Evolutionary conservation across 2,113 vertebrate species (phyloP).

Genomic region (Mohoua ochrocephala): DNA sequence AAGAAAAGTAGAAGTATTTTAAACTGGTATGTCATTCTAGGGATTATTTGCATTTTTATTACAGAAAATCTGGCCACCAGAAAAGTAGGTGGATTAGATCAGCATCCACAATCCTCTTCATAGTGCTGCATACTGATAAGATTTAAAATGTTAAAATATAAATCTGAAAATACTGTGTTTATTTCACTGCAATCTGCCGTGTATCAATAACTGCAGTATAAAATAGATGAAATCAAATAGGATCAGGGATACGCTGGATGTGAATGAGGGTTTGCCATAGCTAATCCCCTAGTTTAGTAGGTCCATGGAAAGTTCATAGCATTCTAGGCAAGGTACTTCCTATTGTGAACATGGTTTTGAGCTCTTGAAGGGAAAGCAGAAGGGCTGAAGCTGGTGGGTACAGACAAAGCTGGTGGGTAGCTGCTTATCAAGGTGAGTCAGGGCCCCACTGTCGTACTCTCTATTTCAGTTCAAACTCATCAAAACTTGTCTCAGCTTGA

Average conservation of each 20-base stretch:
- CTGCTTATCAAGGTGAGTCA: not conserved
- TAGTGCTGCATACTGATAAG: not conserved
- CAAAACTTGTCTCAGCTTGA: not conserved
- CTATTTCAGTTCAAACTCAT: not conserved
- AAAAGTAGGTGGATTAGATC: slow-evolving; percentile 25
- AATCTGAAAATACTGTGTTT: slow-evolving; percentile 12
- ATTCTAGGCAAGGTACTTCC: not conserved
- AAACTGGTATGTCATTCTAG: not conserved
- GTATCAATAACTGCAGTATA: not conserved
- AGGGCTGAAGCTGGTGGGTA: not conserved
- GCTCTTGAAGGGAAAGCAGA: not conserved
- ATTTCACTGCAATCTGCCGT: not conserved
- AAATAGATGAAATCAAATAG: not conserved
- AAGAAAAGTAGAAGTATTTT: not conserved
- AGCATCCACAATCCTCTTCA: not conserved
- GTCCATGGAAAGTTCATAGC: not conserved
- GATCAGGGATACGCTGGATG: not conserved
- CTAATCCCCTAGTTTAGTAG: not conserved
- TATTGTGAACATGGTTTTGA: not conserved
- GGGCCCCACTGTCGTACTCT: not conserved
- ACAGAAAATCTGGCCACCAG: slow-evolving; percentile 3
- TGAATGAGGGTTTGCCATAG: not conserved
- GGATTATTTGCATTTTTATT: slow-evolving; percentile 36
- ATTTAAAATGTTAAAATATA: slow-evolving; percentile 14
- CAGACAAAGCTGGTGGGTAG: not conserved